Base-by-base conservation (phyloP, 2,113 vertebrate genomes). In the Pteruthius melanotis region DNA sequence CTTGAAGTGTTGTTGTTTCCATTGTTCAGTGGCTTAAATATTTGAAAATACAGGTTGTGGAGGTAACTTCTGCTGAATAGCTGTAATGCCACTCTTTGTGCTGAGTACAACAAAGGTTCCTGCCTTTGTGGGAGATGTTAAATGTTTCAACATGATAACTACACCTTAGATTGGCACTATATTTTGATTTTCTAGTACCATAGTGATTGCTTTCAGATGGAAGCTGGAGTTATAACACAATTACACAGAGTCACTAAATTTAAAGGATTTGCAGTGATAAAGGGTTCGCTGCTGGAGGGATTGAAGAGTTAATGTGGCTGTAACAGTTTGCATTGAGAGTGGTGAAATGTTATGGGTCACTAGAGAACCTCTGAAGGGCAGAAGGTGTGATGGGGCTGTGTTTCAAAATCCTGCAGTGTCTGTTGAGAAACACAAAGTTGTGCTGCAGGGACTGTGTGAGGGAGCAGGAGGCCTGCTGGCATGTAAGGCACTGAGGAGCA, bases 401-500 rank as follows among this genome's bases (percentile, higher is more conserved):
- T 91, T 76, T 70, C 75, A 49, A 80, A 77, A 30, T 35, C 40
- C 0, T 26, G 33, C 22, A 31, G 66, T 65, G 24, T 64, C 61
- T 76, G 2, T 65, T 80, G 88, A 61, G 87, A 93, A 79, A 70
- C 4, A 9, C 37, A 26, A 20, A 19, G 17, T 70, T 33, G 40
- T 22, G 28, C 60, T 3, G 1, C 15, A 5, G n/a, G 31, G 57
- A 19, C 5, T 3, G 13, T 9, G 9, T 0, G 6, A 33, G 40
- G 4, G 35, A 59, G 61, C 49, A 44, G 68, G 15, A 37, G 0
- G 7, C 28, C 31, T 71, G 35, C 6, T 50, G 13, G n/a, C 1
- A 1, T 10, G 20, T 4, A 16, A 65, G 30, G 47, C 47, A 3
- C 24, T 15, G 52, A 61, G 28, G 63, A 50, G 44, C 30, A 30